Base-by-base conservation (phyloP, 1,140 invertebrate species). In the Brachionus calyciflorus region DNA sequence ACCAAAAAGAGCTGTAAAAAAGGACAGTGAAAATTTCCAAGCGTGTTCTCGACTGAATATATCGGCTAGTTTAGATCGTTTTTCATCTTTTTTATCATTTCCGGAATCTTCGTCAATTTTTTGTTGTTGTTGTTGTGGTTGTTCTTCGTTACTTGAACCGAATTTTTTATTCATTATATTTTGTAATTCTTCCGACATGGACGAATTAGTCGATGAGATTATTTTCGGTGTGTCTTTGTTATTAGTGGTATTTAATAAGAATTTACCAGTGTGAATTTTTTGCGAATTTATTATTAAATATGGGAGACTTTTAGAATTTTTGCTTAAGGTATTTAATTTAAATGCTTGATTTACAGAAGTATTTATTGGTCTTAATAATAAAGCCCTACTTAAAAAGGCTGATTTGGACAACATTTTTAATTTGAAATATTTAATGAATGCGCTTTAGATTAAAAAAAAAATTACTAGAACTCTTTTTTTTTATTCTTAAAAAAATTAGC, bases 31-130 rank as follows among this genome's bases (percentile, higher is more conserved):
- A 55, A 37, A 21, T 55, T 73, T 73, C 69, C 69, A 73, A 24
- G 69, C 69, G 7, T 73, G 69, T 26, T 73, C 69, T 3, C 46
- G 30, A 26, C 69, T 73, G 30, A 73, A 73, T 33, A 73, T 51
- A 51, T 49, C 19, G 28, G 69, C 44, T 21, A 73, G 30, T 51
- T 73, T 73, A 0, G 69, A 37, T 55, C 51, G 28, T 28, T 51
- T 41, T 73, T 73, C 69, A 40, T 70, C 41, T 14, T 48, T 46
- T 28, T 73, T 51, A n/a, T n/a, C n/a, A n/a, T n/a, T n/a, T n/a
- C n/a, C n/a, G n/a, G n/a, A n/a, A n/a, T n/a, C n/a, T 51, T 49
- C 7, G 46, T 40, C 44, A 33, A 33, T 21, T 40, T 55, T 33
- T 26, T 55, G 17, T 26, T 19, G 24, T 4, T 17, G 19, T 24